Base-by-base conservation (phyloP, 1,140 invertebrate species). In the Anagrus nilaparvatae region DNA sequence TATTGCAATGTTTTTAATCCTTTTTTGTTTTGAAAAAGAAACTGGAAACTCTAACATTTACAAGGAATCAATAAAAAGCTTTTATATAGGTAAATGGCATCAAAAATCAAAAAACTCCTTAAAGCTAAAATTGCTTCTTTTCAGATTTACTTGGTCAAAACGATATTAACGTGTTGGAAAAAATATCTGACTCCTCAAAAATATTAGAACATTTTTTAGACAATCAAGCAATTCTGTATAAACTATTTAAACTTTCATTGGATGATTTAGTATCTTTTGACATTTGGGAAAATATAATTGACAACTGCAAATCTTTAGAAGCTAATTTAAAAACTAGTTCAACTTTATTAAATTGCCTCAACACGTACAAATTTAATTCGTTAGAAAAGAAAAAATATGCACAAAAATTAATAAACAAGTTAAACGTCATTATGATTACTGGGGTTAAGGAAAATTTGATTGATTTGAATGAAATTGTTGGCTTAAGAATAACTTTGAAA, bases 21-120 rank as follows among this genome's bases (percentile, higher is more conserved):
- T 46, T 9, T 46, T 40, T 27, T 21, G 17, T 21, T 30, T 46
- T 20, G 39, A 41, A 31, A 13, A 46, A 38, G 44, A 46, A 46
- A 33, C n/a, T 3, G 16, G 28, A 13, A 14, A 8, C 5, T 17
- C 1, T 0, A 2, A 2, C 28, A 7, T 27, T 27, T 14, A 41
- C 3, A 27, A 32, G 2, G 20, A 37, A n/a, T 16, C 31, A 1
- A 6, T 38, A 14, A 31, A 4, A 13, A 19, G 21, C 24, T 25
- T 42, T n/a, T 46, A 46, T 16, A 16, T 30, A 32, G 44, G 44
- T 46, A 40, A 44, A 12, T 8, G 9, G n/a, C n/a, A n/a, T n/a
- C n/a, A n/a, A n/a, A n/a, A n/a, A n/a, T 16, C 2, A 9, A 37
- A 37, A 10, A 37, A 16, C 25, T 20, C 5, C n/a, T n/a, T n/a